Base-by-base conservation (phyloP, 2,113 vertebrate species). In the Xiphophorus maculatus region DNA sequence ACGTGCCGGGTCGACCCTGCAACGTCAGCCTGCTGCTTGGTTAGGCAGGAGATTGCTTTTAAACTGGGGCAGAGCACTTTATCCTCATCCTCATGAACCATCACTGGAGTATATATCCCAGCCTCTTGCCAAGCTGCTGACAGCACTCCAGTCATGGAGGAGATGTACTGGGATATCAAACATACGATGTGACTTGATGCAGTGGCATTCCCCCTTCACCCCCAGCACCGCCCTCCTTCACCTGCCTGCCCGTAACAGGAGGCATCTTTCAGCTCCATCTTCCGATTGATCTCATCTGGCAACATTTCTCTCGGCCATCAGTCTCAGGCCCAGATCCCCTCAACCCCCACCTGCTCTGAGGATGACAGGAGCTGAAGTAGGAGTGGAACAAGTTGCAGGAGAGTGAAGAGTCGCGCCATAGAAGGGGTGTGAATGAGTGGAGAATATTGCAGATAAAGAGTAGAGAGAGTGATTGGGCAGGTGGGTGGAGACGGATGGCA, bases 221-320 rank as follows among this genome's bases (percentile, higher is more conserved):
- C 22, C 37, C 22, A n/a, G 30, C 62, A 74, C 74, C 32, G 25
- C 54, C 71, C 64, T 84, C 85, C 71, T 82, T 72, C 74, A 74
- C 42, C 76, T 84, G 77, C 74, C 76, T 84, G 79, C 73, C 90
- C 86, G 87, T 89, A 91, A 81, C 79, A n/a, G 83, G 88, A 88
- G 81, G 63, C 71, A 58, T 83, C 81, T 84, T 71, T 87, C 78
- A 77, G 27, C 60, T 44, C 69, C 19, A 14, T 76, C 74, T 77
- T 80, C 76, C 67, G 89, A 93, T 93, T 80, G 92, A 93, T 92
- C 88, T 63, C 48, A 65, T 82, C 87, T 88, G 84, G 81, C 72
- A 48, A 3, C n/a, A 25, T 32, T 77, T 83, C 79, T 77, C 62
- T 29, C 51, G 25, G 6, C 81, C 63, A 75, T 80, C 77, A 72